A percentile compares a stretch with the other conserved stretches of the same genome.
Conservation (phyloP, 2,113 vertebrate species). For the Dryoscopus gambensis region DNA sequence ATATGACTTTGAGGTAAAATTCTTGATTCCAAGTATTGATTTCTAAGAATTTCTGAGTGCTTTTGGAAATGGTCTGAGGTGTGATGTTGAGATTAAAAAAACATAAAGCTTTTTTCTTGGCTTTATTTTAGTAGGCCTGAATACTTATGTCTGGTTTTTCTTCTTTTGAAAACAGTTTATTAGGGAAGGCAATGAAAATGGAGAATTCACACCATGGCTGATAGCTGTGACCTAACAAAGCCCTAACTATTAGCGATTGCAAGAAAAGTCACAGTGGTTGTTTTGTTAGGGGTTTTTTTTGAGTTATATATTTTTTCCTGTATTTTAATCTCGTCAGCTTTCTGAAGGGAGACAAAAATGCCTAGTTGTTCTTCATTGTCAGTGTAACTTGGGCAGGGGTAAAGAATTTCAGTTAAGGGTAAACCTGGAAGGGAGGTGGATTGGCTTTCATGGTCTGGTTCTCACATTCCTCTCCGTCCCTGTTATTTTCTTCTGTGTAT, state of each 20-base stretch:
- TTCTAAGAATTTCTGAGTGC: background rate
- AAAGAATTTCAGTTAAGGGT: background rate
- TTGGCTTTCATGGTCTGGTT: background rate
- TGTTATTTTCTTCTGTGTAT: background rate
- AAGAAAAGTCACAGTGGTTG: background rate
- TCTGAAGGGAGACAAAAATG: background rate
- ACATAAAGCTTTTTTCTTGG: background rate
- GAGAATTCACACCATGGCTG: background rate
- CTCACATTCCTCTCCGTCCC: rapidly evolving
- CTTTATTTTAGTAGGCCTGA: background rate
- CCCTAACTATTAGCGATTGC: background rate
- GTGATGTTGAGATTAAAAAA: background rate
- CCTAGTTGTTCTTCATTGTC: background rate
- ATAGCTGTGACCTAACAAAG: background rate
- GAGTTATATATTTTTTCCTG: background rate
- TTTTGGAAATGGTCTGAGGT: background rate
- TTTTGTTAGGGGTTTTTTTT: too few species aligned
- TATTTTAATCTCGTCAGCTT: background rate
- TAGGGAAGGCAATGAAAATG: background rate
- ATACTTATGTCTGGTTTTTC: background rate
- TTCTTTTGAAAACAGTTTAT: background rate
- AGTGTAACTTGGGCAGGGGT: background rate
- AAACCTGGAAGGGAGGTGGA: background rate
- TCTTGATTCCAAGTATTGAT: background rate
- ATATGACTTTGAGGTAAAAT: background rate